Evolutionary conservation across 2,797 vertebrate genomes (phyloP).

Genomic region (Enteromius paludinosus): DNA sequence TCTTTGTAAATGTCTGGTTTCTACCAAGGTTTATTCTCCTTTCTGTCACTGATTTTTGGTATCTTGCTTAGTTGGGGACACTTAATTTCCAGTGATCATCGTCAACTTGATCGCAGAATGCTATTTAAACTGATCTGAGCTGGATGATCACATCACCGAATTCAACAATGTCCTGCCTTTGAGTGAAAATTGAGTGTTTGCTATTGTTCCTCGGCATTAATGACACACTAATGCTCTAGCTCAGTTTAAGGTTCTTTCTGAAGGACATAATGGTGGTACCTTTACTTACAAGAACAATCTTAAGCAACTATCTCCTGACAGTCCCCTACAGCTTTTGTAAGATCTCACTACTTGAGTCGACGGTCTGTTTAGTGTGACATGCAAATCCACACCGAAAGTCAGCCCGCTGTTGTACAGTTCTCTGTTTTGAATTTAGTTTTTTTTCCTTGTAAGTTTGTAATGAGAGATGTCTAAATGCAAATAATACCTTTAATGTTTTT

Average conservation of each 20-base stretch:
- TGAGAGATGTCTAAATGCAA: neutral
- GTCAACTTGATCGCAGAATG: no score
- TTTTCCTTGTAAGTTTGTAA: neutral
- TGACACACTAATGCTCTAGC: no score
- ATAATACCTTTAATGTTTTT: neutral
- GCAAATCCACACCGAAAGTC: constrained; percentile 39
- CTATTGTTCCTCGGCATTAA: no score
- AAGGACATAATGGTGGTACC: neutral
- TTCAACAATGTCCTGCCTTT: no score
- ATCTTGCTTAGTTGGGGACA: no score
- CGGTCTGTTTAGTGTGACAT: constrained; percentile 1
- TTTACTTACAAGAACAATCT: neutral
- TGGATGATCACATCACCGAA: no score
- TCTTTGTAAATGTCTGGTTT: no score
- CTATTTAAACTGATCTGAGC: no score
- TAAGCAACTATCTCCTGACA: neutral
- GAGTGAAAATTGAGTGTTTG: no score
- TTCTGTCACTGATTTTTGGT: no score
- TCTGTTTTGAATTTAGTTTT: constrained; percentile 46
- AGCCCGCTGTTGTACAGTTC: neutral
- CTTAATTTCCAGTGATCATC: no score
- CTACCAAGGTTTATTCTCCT: no score
- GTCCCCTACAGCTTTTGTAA: neutral
- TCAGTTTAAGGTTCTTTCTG: neutral
- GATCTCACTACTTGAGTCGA: neutral